A percentile compares a stretch with the other conserved stretches of the same genome.
These are phyloP conservation scores for Pachyuromys duprasi DNA, from an alignment of 2,797 vertebrate genomes.

Conservation along the genomic window DNA sequence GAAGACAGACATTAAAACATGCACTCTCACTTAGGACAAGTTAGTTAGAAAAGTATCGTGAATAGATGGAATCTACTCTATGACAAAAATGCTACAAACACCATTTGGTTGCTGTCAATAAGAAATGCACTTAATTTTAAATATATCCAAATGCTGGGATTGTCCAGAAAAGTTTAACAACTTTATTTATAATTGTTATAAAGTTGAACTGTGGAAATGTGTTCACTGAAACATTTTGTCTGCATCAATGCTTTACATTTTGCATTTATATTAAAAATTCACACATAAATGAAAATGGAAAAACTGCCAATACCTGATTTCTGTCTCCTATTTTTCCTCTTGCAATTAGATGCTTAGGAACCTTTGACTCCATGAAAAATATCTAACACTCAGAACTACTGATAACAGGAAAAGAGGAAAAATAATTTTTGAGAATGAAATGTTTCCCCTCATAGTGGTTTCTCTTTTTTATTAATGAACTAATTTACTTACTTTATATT, in stretches of 20 bases:
- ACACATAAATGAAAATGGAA: neutral
- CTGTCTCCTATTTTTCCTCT: neutral
- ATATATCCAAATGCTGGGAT: conserved; percentile 90
- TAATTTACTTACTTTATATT: too few species aligned
- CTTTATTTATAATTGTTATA: conserved; percentile 89
- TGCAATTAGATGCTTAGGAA: neutral
- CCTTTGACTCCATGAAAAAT: neutral
- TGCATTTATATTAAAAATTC: neutral
- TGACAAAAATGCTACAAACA: too few species aligned
- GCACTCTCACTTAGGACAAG: too few species aligned
- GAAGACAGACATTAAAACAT: conserved; percentile 83
- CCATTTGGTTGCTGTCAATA: too few species aligned
- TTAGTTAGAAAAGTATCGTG: too few species aligned
- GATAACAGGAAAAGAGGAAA: too few species aligned
- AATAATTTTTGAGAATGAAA: too few species aligned
- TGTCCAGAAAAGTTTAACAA: conserved; percentile 90
- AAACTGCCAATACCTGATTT: neutral
- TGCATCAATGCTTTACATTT: conserved; percentile 84
- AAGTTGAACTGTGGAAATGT: conserved; percentile 86
- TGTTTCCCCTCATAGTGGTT: too few species aligned
- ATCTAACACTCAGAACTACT: too few species aligned
- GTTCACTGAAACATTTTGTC: conserved; percentile 83
- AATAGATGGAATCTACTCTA: too few species aligned
- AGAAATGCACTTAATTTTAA: conserved; percentile 70
- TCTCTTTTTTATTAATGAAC: too few species aligned